Evolutionary conservation across 2,888 invertebrate genomes (phyloP).

Genomic region (Gryllus longicercus): DNA sequence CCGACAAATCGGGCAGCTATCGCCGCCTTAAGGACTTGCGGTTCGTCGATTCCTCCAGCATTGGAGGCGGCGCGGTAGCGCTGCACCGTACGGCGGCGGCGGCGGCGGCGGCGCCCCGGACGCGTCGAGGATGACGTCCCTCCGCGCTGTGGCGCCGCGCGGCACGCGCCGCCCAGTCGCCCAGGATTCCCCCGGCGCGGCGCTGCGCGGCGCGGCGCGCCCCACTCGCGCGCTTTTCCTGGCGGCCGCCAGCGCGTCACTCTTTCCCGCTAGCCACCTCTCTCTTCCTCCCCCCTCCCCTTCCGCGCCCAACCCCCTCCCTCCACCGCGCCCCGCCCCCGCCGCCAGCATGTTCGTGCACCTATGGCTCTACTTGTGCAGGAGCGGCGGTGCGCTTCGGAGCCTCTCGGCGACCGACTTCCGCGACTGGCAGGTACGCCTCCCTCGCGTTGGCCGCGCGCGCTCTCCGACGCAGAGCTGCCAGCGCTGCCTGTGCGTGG

Average conservation of each 20-base stretch:
- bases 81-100: too few species aligned
- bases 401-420: not conserved
- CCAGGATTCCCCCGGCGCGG: not conserved
- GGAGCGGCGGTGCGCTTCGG: not conserved
- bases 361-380: slow-evolving; percentile 3
- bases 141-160: too few species aligned
- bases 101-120: too few species aligned
- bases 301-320: not conserved
- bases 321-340: not conserved
- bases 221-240: not conserved
- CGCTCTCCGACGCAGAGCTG: not conserved
- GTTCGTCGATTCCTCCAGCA: too few species aligned
- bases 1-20: too few species aligned
- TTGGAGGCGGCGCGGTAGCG: too few species aligned
- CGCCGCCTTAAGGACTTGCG: too few species aligned
- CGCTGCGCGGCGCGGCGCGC: not conserved
- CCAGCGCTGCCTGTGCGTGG: too few species aligned
- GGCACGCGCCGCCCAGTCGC: too few species aligned
- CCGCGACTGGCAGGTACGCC: slow-evolving; percentile 10
- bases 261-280: not conserved
- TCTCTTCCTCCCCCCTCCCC: not conserved
- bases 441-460: not conserved
- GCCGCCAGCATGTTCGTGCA: not conserved
- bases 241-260: not conserved
- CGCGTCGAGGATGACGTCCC: too few species aligned